Evolutionary conservation across 2,888 invertebrate species (phyloP).

Genomic region (Standfussiana lucernea): DNA sequence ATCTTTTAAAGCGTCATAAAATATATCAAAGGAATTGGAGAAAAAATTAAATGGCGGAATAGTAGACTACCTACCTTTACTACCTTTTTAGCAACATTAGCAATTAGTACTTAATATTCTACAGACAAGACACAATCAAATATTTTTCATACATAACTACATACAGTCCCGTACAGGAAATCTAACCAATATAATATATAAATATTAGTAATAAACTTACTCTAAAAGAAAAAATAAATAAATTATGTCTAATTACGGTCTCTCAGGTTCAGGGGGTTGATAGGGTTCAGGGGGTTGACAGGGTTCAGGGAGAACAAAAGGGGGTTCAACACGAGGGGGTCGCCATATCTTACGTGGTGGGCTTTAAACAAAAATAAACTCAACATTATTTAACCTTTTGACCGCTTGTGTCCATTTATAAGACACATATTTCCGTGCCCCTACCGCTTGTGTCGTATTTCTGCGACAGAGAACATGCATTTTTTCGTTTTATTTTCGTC

Average conservation of each 20-base stretch:
- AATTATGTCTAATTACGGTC: conserved; percentile 35
- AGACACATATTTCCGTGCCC: too few species aligned
- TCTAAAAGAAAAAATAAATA: conserved; percentile 26
- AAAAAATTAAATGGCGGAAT: background rate
- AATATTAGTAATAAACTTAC: conserved; percentile 6
- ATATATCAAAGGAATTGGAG: background rate
- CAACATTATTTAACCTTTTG: conserved; percentile 45
- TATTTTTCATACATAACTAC: conserved; percentile 4
- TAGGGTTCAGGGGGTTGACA: background rate
- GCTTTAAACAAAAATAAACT: conserved; percentile 55
- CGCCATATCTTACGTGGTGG: conserved; percentile 9
- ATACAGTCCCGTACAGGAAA: conserved; percentile 7
- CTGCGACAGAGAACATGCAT: too few species aligned
- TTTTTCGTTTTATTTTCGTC: too few species aligned
- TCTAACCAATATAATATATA: too few species aligned
- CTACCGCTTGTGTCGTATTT: too few species aligned
- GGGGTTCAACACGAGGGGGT: background rate
- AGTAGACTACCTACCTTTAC: background rate
- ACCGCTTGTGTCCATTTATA: too few species aligned
- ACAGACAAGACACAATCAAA: background rate
- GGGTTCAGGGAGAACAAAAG: too few species aligned
- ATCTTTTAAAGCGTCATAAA: background rate
- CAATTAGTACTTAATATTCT: conserved; percentile 4
- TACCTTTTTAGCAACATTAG: background rate
- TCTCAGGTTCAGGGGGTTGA: conserved; percentile 1